phyloP scores from a whole-genome alignment of 2,888 invertebrate species.

The Cataglyphis altisquamis region DNA sequence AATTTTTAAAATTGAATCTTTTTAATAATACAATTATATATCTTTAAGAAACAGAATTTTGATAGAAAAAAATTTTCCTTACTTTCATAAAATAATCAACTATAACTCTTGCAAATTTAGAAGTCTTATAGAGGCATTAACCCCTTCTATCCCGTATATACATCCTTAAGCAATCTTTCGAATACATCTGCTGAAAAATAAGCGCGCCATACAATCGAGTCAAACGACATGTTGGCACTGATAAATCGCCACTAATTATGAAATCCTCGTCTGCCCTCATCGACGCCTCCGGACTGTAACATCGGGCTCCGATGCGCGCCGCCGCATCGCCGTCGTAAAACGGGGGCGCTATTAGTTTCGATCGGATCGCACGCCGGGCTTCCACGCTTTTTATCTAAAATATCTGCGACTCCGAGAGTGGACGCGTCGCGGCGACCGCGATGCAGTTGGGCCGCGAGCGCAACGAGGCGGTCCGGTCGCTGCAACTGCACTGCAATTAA shows the following conservation, averaged over 20 bases:
- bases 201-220: conserved; percentile 12
- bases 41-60: neutral
- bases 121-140: conserved; percentile 4
- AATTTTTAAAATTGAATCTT: neutral
- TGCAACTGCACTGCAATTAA: conserved; percentile 74
- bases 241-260: conserved; percentile 52
- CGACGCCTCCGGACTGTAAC: conserved; percentile 40
- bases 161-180: neutral
- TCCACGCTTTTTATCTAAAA: conserved; percentile 47
- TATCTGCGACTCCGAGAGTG: conserved; percentile 36
- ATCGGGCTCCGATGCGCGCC: neutral
- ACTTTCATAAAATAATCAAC: neutral
- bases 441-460: conserved; percentile 55
- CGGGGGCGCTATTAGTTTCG: conserved; percentile 55
- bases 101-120: neutral
- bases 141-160: too few species aligned
- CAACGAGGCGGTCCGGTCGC: conserved; percentile 63
- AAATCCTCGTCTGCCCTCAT: conserved; percentile 43
- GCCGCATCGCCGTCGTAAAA: conserved; percentile 19
- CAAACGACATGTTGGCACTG: conserved; percentile 39
- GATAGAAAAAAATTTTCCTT: neutral
- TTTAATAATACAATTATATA: conserved; percentile 2
- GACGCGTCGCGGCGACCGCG: conserved; percentile 42
- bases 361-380: conserved; percentile 39
- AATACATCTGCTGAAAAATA: conserved; percentile 21